Conservation (phyloP, 2,888 invertebrate species). For the Tanytarsus gracilentus region DNA sequence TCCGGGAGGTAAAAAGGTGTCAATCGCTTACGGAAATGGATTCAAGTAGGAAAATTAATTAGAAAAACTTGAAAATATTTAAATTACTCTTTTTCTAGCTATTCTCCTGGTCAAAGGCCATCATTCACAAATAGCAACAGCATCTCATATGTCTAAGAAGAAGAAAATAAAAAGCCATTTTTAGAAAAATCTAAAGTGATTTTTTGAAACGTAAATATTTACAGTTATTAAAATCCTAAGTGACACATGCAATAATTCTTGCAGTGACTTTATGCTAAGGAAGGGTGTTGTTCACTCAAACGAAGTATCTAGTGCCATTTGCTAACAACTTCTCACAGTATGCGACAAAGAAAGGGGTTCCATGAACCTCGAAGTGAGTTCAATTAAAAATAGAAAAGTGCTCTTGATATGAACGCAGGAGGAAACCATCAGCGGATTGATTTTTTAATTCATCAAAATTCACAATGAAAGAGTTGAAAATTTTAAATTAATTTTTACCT, state of each 20-base stretch:
- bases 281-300: too few species aligned
- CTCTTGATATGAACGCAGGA: background rate
- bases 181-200: background rate
- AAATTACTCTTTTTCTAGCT: background rate
- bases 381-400: background rate
- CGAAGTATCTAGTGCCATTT: too few species aligned
- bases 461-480: too few species aligned
- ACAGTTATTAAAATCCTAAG: slow-evolving; percentile 22
- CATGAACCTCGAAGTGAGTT: slow-evolving; percentile 1
- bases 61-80: background rate
- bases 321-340: background rate
- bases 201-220: slow-evolving; percentile 28
- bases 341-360: background rate
- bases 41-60: background rate
- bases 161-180: background rate
- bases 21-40: slow-evolving; percentile 39
- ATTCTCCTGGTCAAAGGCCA: slow-evolving; percentile 1
- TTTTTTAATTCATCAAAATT: too few species aligned
- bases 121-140: slow-evolving; percentile 10
- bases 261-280: background rate
- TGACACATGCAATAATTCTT: slow-evolving; percentile 21
- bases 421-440: too few species aligned
- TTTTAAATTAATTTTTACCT: too few species aligned
- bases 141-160: background rate
- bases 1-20: slow-evolving; percentile 42